These are phyloP conservation scores for Tiaroga cobitis DNA, from an alignment of 2,797 vertebrate species.

Conservation along the genomic window DNA sequence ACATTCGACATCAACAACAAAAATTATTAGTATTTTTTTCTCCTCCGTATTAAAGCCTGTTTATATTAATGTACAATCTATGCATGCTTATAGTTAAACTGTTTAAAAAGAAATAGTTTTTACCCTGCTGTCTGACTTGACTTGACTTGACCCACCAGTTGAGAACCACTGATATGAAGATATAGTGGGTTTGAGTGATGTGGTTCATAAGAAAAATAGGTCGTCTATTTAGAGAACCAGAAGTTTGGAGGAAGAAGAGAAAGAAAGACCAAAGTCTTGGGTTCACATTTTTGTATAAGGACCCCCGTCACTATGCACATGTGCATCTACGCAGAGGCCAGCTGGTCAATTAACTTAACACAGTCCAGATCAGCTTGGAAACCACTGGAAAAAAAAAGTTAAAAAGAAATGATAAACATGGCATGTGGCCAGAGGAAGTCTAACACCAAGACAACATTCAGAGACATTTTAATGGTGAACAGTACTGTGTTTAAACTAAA, in stretches of 20 bases:
- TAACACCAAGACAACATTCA: neutral
- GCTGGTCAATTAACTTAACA: slow-evolving; percentile 27
- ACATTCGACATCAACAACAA: neutral
- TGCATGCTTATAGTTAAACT: neutral
- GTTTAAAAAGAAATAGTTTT: neutral
- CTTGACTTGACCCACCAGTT: neutral
- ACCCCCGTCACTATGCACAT: neutral
- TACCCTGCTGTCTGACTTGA: neutral
- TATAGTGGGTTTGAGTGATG: neutral
- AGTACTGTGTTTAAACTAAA: neutral
- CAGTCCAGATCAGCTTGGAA: slow-evolving; percentile 15
- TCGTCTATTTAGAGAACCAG: neutral
- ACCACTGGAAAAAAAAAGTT: neutral
- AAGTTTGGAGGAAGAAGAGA: slow-evolving; percentile 6
- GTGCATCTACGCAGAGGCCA: neutral
- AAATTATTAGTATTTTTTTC: neutral
- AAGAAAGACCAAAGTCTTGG: slow-evolving; percentile 8
- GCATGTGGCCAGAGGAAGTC: neutral
- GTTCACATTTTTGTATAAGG: slow-evolving; percentile 9
- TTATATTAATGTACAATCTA: neutral
- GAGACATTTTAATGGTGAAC: neutral
- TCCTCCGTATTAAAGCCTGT: neutral
- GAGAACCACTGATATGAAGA: neutral
- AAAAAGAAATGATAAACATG: slow-evolving; percentile 19
- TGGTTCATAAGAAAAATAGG: slow-evolving; percentile 11